Evolutionary conservation across 1,140 invertebrate genomes (phyloP).

Genomic region (Meloidogyne chitwoodi): DNA sequence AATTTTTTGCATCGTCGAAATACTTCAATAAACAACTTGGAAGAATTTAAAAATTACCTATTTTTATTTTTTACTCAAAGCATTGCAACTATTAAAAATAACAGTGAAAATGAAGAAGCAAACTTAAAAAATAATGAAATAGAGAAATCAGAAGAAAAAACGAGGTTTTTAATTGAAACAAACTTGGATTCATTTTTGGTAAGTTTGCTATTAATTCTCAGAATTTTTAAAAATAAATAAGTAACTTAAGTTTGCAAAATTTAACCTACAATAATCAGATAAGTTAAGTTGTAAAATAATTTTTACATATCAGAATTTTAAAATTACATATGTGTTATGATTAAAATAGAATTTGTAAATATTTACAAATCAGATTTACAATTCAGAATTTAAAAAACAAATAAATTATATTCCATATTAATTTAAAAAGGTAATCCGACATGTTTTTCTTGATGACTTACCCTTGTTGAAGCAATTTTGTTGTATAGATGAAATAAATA

Average conservation of each 20-base stretch:
- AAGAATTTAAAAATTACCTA: background rate
- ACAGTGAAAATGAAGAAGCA: background rate
- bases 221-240: background rate
- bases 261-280: too few relatives aligned
- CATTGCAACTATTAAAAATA: background rate
- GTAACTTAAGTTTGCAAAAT: background rate
- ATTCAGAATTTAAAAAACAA: too few relatives aligned
- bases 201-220: background rate
- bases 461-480: background rate
- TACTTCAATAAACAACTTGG: background rate
- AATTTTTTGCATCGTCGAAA: background rate
- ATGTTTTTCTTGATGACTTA: background rate
- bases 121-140: too few relatives aligned
- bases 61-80: background rate
- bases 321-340: too few relatives aligned
- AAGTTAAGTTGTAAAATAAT: too few relatives aligned
- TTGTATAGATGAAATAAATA: background rate
- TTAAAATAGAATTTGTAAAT: too few relatives aligned
- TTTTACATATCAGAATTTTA: background rate
- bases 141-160: background rate
- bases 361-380: too few relatives aligned
- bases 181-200: background rate
- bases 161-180: background rate
- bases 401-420: too few relatives aligned
- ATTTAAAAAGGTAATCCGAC: background rate